Percentiles rank a stretch among this genome's conserved stretches.
Conservation (phyloP, 2,888 invertebrate species). For the Cyclophora albipunctata region DNA sequence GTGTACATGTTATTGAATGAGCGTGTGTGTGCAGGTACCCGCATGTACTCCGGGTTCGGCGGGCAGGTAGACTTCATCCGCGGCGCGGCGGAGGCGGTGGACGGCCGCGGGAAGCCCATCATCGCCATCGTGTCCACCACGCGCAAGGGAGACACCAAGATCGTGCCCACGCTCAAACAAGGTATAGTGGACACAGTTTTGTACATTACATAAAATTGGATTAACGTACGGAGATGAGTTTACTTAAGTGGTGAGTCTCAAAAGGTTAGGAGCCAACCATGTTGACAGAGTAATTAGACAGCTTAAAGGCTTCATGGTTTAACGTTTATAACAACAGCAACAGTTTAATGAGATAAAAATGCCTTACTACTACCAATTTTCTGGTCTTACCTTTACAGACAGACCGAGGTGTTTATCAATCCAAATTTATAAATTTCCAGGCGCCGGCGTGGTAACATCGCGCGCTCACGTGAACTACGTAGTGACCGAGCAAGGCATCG, state of each 20-base stretch:
- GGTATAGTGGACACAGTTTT: slow-evolving; percentile 65
- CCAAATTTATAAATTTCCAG: slow-evolving; percentile 47
- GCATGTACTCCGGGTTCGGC: slow-evolving; percentile 89
- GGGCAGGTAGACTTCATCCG: slow-evolving; percentile 96
- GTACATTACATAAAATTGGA: no score
- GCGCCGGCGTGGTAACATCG: slow-evolving; percentile 95
- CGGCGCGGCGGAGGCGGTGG: slow-evolving; percentile 88
- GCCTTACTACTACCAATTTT: no score
- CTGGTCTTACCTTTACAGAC: no score
- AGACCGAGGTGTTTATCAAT: no score
- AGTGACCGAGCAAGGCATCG: slow-evolving; percentile 94
- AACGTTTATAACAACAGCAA: no score
- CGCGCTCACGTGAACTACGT: slow-evolving; percentile 95
- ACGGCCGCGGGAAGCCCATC: slow-evolving; percentile 93
- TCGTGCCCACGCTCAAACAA: slow-evolving; percentile 85
- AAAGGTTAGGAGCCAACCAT: no score
- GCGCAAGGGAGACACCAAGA: slow-evolving; percentile 87
- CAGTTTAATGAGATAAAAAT: no score
- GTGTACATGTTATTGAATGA: no score
- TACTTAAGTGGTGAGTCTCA: no score
- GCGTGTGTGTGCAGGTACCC: slow-evolving; percentile 53
- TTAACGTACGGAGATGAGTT: no score
- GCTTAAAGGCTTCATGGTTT: no score
- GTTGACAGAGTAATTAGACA: no score
- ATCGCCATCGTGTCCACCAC: slow-evolving; percentile 90